These are phyloP conservation scores for Parapristionchus giblindavisi DNA, from an alignment of 2,888 invertebrate species.

Conservation along the genomic window DNA sequence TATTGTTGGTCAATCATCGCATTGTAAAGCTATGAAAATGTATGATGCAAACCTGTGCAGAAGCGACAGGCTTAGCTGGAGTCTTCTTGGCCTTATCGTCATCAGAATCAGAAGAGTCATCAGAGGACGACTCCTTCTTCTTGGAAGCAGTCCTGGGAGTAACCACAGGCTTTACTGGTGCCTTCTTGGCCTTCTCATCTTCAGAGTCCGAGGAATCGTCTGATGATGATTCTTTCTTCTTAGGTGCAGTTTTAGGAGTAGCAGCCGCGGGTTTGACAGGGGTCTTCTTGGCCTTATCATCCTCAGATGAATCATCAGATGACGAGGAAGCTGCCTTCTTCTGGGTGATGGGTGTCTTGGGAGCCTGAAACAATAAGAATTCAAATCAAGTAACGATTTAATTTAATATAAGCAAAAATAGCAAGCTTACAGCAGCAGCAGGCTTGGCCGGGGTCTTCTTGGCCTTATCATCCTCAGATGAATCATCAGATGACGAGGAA, in stretches of 20 bases:
- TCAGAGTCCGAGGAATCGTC: conserved; percentile 40
- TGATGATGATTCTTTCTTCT: conserved; percentile 37
- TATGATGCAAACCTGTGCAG: no score
- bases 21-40: no score
- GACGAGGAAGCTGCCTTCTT: conserved; percentile 40
- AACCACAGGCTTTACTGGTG: conserved; percentile 23
- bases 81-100: conserved; percentile 42
- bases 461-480: conserved; percentile 44
- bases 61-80: no score
- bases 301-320: conserved; percentile 44
- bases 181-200: conserved; percentile 44
- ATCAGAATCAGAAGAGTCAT: conserved; percentile 39
- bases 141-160: conserved; percentile 28
- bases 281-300: conserved; percentile 44
- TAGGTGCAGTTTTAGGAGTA: conserved; percentile 14
- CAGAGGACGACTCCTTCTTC: conserved; percentile 32
- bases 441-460: conserved; percentile 29
- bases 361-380: no score
- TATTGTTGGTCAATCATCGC: no score
- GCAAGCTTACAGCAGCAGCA: neutral
- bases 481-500: conserved; percentile 36
- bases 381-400: neutral
- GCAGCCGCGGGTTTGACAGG: conserved; percentile 16
- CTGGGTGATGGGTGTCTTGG: no score
- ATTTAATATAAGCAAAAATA: neutral